Percentiles rank a stretch among this genome's conserved stretches.
phyloP scores from a whole-genome alignment of 2,888 invertebrate species.

The Eupithecia inturbata region DNA sequence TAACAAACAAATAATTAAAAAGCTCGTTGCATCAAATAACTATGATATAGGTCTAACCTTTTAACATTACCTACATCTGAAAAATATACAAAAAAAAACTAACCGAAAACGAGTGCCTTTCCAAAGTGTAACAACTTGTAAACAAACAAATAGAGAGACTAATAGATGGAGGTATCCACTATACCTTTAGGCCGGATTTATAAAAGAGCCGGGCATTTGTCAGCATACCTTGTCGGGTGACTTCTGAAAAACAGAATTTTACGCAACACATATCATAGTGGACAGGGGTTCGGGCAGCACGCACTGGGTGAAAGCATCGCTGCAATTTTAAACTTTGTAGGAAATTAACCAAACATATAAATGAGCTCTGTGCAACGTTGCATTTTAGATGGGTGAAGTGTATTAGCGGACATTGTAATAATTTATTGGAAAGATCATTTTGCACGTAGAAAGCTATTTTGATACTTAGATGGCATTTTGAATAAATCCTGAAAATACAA shows the following conservation, averaged over 20 bases:
- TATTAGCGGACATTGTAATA: background rate
- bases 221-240: constrained; percentile 69
- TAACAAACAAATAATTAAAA: too few species aligned
- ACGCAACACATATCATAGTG: constrained; percentile 82
- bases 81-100: background rate
- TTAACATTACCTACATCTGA: background rate
- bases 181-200: constrained; percentile 53
- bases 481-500: background rate
- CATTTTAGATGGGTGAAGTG: background rate
- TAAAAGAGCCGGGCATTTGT: constrained; percentile 77
- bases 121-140: constrained; percentile 25
- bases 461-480: too few species aligned
- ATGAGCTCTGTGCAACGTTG: background rate
- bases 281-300: constrained; percentile 60
- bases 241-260: constrained; percentile 82
- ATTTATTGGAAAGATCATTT: background rate
- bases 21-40: too few species aligned
- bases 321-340: constrained; percentile 26
- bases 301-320: constrained; percentile 54
- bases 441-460: background rate
- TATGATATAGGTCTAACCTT: background rate
- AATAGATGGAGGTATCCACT: constrained; percentile 47
- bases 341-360: too few species aligned
- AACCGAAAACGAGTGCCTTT: background rate
- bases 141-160: constrained; percentile 36